Base-by-base conservation (phyloP, 2,113 vertebrate genomes). In the Ochotona curzoniae region DNA sequence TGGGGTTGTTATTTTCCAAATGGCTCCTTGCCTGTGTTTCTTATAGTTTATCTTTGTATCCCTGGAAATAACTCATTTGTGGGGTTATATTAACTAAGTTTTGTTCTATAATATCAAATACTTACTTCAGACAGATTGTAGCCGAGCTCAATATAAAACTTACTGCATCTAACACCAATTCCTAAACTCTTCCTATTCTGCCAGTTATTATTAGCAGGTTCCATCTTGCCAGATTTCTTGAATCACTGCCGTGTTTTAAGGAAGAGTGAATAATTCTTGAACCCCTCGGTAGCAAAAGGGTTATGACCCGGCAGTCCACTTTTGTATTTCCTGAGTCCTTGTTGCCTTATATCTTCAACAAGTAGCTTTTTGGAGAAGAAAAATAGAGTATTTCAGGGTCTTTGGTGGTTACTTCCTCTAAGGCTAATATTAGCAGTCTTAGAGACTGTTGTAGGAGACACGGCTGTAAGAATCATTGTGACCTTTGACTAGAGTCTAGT, bases 231-330 rank as follows among this genome's bases (percentile, higher is more conserved):
- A 57, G 44, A 83, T 79, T 95, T 63, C 61, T 84, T 93, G 61
- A 83, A 61, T 93, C 35, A 81, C 71, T 90, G 47, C 44, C 21
- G 1, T 64, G 47, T 67, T 28, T 69, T 91, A 83, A 64, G 76
- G 61, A 88, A 90, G 2, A 82, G 14, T 83, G 74, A 86, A 20
- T 92, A 87, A 82, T 86, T 91, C 38, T 60, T 89, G 47, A 96
- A 86, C 12, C 25, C 32, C 4, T 67, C 90, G 57, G 38, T 94
- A 26, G 32, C 80, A 14, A 84, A 61, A 89, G 78, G 32, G 76
- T 80, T 86, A 21, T 71, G 23, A 70, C 54, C 49, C 82, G 14
- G 32, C 71, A 47, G 13, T 75, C 30, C 9, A 28, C 30, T 82
- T 93, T 64, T 35, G 1, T 76, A 44, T 82, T 90, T 95, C 71